Base-by-base conservation (phyloP, 2,888 invertebrate genomes). In the Xiphydria camelus region DNA sequence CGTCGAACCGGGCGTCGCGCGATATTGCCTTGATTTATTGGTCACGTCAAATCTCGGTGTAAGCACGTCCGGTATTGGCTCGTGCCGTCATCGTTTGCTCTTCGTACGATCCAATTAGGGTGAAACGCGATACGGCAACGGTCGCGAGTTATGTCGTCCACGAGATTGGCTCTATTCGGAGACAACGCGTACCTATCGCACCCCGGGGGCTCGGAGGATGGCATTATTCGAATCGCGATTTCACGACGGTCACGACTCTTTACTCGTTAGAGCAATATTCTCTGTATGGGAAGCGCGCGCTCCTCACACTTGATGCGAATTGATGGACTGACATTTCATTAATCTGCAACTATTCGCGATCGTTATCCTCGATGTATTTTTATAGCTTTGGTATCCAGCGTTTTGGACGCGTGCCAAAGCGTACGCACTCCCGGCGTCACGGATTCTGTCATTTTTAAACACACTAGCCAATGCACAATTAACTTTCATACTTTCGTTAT, bases 131-230 rank as follows among this genome's bases (percentile, higher is more conserved):
- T 57, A 64, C 61, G 66, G 65, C 69, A 73, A 72, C 66, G 68
- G 64, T 70, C 66, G 58, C 60, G 51, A 53, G 19, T 34, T 37
- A 7, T 23, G 23, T 33, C 39, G 61, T 63, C 55, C 59, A 39
- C 47, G 51, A 48, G 41, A 75, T 75, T 74, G 59, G 73, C 73
- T 64, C 70, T 71, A 73, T 75, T 73, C 72, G 61, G 60, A 67
- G 70, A 70, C 68, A 64, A 61, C 75, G 75, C 73, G 73, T 74
- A 66, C 53, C 61, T 54, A 59, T 59, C 44, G 53, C 49, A 55
- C 62, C 68, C 70, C 59, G 58, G 60, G 68, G 68, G 61, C 59
- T 60, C 41, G 22, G 41, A 34, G 41, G 35, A 34, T 20, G 29
- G 33, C 23, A 32, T 62, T 46, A 53, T 60, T 57, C 51, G 52